Base-by-base conservation (phyloP, 1,140 invertebrate species). In the Brachionus plicatilis region DNA sequence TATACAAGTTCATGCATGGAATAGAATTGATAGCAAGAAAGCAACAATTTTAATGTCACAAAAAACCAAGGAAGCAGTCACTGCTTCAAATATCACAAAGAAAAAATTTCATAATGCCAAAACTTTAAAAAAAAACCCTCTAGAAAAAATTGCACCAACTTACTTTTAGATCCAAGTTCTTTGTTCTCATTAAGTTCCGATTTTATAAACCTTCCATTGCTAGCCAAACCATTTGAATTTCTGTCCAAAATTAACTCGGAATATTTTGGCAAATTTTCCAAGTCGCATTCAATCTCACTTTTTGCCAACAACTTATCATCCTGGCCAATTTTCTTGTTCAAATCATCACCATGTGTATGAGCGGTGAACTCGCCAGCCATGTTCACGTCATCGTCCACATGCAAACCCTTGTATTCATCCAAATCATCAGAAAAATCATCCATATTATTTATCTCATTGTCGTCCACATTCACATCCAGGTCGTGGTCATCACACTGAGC, bases 401-500 rank as follows among this genome's bases (percentile, higher is more conserved):
- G 37, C 37, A 20, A 11, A 17, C 17, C 20, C 68, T 60, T 60
- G 29, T 80, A 37, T 2, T 82, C 79, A 14, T 82, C 27, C 11
- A 65, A 60, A 68, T 82, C 60, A 68, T 68, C 65, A 12, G 33
- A 45, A 45, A 65, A 53, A 47, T 82, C 79, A 24, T 65, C 79
- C 0, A 82, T 45, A 41, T 60, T 68, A 8, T 82, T 82, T 82
- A 82, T 82, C 27, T 82, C 79, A 65, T 82, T 82, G 24, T 65
- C 79, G 6, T 82, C 79, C 11, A 82, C 43, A 9, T 82, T 29
- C 7, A 82, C 79, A 45, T 82, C 79, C 41, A 82, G 33, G 53
- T 82, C 79, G 6, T 41, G 50, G 3, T 43, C 20, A 41, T 68
- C 65, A 27, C 60, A 27, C 17, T 41, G 20, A 47, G 72, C 7